These are phyloP conservation scores for Chondrosia reniformis DNA, from an alignment of 37 sponge, comb jelly and placozoan genomes.

Conservation along the genomic window DNA sequence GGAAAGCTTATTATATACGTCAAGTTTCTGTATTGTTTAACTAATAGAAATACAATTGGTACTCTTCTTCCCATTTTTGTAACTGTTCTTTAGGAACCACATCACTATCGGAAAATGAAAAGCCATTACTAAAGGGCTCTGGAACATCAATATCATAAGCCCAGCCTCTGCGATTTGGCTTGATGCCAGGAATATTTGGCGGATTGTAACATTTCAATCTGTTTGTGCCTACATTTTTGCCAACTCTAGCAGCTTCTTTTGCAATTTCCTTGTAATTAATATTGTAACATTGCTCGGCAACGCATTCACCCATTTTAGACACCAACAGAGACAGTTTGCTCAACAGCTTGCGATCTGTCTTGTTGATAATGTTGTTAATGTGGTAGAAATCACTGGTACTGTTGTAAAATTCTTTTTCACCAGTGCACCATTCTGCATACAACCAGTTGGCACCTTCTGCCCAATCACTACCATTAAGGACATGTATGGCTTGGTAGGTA, in stretches of 20 bases:
- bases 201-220: conserved; percentile 47
- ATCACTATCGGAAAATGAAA: conserved; percentile 60
- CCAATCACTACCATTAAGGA: conserved; percentile 64
- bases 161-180: neutral
- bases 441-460: conserved; percentile 63
- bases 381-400: conserved; percentile 33
- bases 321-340: conserved; percentile 24
- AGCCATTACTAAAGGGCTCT: conserved; percentile 21
- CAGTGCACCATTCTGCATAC: conserved; percentile 75
- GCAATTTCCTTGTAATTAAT: conserved; percentile 23
- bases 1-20: no score
- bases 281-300: conserved; percentile 34
- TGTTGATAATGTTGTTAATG: conserved; percentile 27
- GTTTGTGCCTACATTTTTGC: neutral
- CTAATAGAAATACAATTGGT: no score
- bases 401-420: conserved; percentile 67
- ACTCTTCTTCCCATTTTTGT: conserved; percentile 14
- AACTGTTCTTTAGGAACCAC: conserved; percentile 19
- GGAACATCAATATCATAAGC: conserved; percentile 12
- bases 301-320: conserved; percentile 26
- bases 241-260: neutral
- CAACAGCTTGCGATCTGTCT: conserved; percentile 10
- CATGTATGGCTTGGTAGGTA: conserved; percentile 63
- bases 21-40: no score
- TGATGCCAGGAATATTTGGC: conserved; percentile 35